Evolutionary conservation across 2,113 vertebrate species (phyloP).

Genomic region (Nestor notabilis): DNA sequence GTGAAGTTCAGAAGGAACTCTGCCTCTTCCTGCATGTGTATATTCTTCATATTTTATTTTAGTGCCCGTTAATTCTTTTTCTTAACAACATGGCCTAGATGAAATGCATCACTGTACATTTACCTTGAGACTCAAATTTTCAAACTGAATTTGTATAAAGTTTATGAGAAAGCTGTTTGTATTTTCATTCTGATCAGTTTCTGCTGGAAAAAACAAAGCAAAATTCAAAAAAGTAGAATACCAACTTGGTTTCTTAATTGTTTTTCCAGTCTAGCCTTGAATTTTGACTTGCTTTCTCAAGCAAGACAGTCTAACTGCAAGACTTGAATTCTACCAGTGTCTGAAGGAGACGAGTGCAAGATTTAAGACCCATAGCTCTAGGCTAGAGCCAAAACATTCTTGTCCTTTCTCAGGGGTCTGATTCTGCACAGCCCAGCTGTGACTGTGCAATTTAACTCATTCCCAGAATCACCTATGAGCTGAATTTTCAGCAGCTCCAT

Average conservation of each 20-base stretch:
- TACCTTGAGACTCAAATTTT: background rate
- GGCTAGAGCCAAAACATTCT: background rate
- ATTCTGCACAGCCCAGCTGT: slow-evolving; percentile 1
- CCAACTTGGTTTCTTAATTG: background rate
- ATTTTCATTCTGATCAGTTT: background rate
- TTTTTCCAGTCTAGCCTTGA: background rate
- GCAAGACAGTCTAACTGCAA: background rate
- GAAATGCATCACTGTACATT: background rate
- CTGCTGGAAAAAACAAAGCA: background rate
- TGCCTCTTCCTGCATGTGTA: background rate
- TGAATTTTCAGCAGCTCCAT: slow-evolving; percentile 8
- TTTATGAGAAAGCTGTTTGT: background rate
- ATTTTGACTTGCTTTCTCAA: slow-evolving; percentile 42
- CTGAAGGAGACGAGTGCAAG: background rate
- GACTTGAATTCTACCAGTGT: background rate
- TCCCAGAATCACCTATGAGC: background rate
- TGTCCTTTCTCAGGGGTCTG: background rate
- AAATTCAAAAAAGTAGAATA: background rate
- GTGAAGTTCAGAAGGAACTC: background rate
- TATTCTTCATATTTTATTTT: background rate
- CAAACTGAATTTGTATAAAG: background rate
- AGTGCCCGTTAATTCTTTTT: background rate
- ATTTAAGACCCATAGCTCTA: background rate
- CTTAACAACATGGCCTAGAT: background rate
- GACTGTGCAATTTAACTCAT: background rate